A percentile compares a stretch with the other conserved stretches of the same genome.
Evolutionary conservation across 2,797 vertebrate species (phyloP).

Genomic region (Hydrolagus colliei): DNA sequence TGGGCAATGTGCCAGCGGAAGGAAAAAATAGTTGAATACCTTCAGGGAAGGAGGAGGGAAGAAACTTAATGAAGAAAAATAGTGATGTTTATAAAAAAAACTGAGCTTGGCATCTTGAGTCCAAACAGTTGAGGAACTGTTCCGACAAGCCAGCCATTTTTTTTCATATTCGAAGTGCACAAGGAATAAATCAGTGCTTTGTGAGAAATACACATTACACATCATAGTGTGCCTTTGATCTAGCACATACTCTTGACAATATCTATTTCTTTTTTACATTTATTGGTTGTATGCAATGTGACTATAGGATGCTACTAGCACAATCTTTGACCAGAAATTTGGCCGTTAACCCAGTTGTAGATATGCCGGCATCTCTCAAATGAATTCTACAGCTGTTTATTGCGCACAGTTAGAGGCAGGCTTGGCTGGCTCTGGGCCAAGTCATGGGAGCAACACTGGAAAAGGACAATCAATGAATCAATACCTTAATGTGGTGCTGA

Average conservation of each 20-base stretch:
- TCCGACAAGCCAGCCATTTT: not conserved
- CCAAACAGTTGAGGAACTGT: not conserved
- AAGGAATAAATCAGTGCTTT: slow-evolving; percentile 27
- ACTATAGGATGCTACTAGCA: not conserved
- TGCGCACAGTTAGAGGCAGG: slow-evolving; percentile 44
- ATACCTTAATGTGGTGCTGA: slow-evolving; percentile 62
- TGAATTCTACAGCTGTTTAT: slow-evolving; percentile 36
- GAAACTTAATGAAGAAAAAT: too few species aligned
- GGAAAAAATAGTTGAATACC: too few species aligned
- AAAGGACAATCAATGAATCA: slow-evolving; percentile 64
- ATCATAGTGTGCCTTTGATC: not conserved
- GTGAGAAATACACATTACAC: not conserved
- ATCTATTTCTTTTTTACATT: not conserved
- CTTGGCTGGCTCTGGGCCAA: slow-evolving; percentile 49
- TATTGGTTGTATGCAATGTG: slow-evolving; percentile 1
- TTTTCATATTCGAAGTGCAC: not conserved
- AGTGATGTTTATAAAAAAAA: too few species aligned
- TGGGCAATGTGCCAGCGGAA: too few species aligned
- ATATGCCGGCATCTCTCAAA: slow-evolving; percentile 6
- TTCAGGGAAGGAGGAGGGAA: too few species aligned
- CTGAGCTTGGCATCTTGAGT: too few species aligned
- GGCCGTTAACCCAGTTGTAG: not conserved
- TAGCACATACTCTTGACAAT: not conserved
- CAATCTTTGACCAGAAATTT: slow-evolving; percentile 28
- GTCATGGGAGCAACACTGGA: slow-evolving; percentile 49